These are phyloP conservation scores for Brenthis daphne DNA, from an alignment of 2,888 invertebrate genomes.

Conservation along the genomic window DNA sequence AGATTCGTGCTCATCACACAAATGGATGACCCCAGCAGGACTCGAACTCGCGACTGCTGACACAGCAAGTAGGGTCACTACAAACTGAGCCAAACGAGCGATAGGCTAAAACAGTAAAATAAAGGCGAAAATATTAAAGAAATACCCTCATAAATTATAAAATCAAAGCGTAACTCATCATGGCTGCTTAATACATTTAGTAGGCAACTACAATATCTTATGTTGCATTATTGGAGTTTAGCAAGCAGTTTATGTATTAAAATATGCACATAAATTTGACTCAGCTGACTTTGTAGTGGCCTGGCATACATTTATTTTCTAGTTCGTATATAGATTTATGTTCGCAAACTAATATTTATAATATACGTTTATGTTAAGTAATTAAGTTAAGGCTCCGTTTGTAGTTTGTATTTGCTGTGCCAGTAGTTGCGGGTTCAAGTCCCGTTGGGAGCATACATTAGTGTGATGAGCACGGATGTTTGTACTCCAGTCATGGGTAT, in stretches of 20 bases:
- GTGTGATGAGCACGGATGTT: too few relatives aligned
- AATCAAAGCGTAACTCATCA: conserved; percentile 13
- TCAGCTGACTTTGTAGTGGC: conserved; percentile 32
- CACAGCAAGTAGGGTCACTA: too few relatives aligned
- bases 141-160: neutral
- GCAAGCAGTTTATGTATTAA: conserved; percentile 36
- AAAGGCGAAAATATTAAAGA: neutral
- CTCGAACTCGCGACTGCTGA: too few relatives aligned
- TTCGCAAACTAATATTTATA: conserved; percentile 18
- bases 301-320: conserved; percentile 30
- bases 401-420: too few relatives aligned
- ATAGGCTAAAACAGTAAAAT: too few relatives aligned
- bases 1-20: too few relatives aligned
- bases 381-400: too few relatives aligned
- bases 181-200: conserved; percentile 22
- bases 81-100: too few relatives aligned
- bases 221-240: conserved; percentile 37
- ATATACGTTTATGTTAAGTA: neutral
- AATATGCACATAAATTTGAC: conserved; percentile 41
- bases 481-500: too few relatives aligned
- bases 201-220: conserved; percentile 34
- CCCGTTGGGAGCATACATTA: neutral
- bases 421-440: neutral
- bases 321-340: conserved; percentile 25
- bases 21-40: too few relatives aligned